Percentiles rank a stretch among this genome's conserved stretches.
Evolutionary conservation across 2,797 vertebrate species (phyloP).

Genomic region (Pseudomugil tenellus): DNA sequence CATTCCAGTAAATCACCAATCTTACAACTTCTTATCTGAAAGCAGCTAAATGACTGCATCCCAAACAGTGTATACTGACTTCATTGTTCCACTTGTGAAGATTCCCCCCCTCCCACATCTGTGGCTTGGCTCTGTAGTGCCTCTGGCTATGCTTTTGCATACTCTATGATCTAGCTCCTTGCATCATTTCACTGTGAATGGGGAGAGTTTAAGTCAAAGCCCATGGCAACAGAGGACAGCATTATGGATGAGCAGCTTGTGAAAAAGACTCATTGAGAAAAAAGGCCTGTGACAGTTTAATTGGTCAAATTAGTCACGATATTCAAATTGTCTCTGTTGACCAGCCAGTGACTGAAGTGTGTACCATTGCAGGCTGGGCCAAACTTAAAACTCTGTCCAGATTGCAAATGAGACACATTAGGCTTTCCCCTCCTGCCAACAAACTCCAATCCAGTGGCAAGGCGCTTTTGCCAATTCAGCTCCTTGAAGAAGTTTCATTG

Average conservation of each 20-base stretch:
- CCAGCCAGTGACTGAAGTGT: slow-evolving; percentile 75
- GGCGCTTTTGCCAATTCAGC: slow-evolving; percentile 54
- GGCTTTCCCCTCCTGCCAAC: slow-evolving; percentile 66
- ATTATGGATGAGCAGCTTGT: slow-evolving; percentile 78
- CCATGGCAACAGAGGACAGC: slow-evolving; percentile 67
- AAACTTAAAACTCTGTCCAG: slow-evolving; percentile 67
- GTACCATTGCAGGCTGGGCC: slow-evolving; percentile 59
- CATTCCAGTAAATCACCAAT: slow-evolving; percentile 50
- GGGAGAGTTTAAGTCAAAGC: slow-evolving; percentile 71
- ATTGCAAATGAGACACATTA: slow-evolving; percentile 75
- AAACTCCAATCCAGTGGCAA: slow-evolving; percentile 56
- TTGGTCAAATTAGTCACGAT: slow-evolving; percentile 80
- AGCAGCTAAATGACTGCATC: slow-evolving; percentile 58
- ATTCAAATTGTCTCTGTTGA: slow-evolving; percentile 76
- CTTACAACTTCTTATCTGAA: slow-evolving; percentile 52
- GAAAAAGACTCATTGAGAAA: slow-evolving; percentile 71
- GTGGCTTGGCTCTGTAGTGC: slow-evolving; percentile 60
- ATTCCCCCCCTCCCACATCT: slow-evolving; percentile 42
- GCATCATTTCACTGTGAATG: slow-evolving; percentile 72
- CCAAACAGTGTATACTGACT: slow-evolving; percentile 69
- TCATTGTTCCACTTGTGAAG: slow-evolving; percentile 70
- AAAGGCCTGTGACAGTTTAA: slow-evolving; percentile 77
- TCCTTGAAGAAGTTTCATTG: slow-evolving; percentile 64
- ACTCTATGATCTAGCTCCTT: slow-evolving; percentile 74
- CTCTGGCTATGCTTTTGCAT: slow-evolving; percentile 71